A percentile compares a stretch with the other conserved stretches of the same genome.
Evolutionary conservation across 2,113 vertebrate species (phyloP).

Genomic region (Propithecus coquereli): DNA sequence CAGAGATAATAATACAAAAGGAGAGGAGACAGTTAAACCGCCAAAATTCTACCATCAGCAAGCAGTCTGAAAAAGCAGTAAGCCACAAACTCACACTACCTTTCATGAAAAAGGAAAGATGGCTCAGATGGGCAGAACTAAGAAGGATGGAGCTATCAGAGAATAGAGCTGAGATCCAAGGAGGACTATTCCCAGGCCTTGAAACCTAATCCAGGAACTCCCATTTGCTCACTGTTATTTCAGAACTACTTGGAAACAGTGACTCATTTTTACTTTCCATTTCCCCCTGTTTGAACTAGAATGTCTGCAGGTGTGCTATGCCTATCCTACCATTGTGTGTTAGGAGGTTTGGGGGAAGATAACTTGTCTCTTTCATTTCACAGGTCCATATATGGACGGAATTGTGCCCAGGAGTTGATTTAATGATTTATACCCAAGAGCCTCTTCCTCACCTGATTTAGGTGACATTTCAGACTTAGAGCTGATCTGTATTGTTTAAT

Average conservation of each 20-base stretch:
- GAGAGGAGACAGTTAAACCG: neutral
- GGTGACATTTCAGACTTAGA: neutral
- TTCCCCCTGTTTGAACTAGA: neutral
- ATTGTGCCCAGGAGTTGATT: neutral
- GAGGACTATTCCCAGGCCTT: neutral
- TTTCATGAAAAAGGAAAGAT: neutral
- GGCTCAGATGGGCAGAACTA: neutral
- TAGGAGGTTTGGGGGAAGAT: neutral
- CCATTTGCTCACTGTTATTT: neutral
- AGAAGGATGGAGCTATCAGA: neutral
- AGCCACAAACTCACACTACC: neutral
- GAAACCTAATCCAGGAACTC: neutral
- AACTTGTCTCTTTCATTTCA: neutral
- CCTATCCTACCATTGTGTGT: neutral
- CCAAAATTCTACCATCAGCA: neutral
- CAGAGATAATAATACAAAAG: neutral
- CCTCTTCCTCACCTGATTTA: neutral
- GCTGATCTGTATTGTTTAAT: neutral
- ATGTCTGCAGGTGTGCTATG: neutral
- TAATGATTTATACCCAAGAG: neutral
- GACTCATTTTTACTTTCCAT: neutral
- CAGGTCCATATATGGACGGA: neutral
- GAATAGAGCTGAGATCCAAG: neutral
- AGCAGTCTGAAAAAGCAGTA: neutral
- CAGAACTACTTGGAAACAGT: neutral